Conservation (phyloP, 2,888 invertebrate genomes). For the Leucophenga maculata region DNA sequence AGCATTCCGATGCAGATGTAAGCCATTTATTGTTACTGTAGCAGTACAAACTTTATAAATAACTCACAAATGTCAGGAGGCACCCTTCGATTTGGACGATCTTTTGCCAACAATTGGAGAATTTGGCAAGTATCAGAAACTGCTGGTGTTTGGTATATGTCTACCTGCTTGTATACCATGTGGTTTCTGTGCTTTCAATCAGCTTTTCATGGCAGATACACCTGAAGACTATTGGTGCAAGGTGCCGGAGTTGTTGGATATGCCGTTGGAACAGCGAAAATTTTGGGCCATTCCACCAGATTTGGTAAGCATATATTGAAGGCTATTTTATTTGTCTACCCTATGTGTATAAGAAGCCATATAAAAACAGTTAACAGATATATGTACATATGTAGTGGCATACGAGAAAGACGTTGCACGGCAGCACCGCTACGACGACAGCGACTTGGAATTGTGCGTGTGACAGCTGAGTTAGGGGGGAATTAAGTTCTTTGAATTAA, state of each 20-base stretch:
- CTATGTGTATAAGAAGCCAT: constrained; percentile 14
- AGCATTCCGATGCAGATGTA: constrained; percentile 46
- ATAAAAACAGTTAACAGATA: constrained; percentile 31
- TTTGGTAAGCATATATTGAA: constrained; percentile 69
- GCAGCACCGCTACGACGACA: not conserved
- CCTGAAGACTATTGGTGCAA: constrained; percentile 90
- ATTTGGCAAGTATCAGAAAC: constrained; percentile 90
- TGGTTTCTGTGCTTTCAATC: constrained; percentile 93
- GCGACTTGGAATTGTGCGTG: constrained; percentile 43
- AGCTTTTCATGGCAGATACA: constrained; percentile 92
- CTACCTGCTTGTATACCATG: constrained; percentile 91
- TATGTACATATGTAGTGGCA: not conserved
- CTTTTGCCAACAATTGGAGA: constrained; percentile 89
- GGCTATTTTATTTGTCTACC: not conserved
- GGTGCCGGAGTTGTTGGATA: constrained; percentile 78
- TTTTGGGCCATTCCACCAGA: constrained; percentile 78
- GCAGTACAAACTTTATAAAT: not conserved
- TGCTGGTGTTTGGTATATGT: constrained; percentile 88
- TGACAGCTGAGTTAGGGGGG: not conserved
- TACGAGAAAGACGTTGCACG: constrained; percentile 23
- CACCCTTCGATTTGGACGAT: constrained; percentile 84
- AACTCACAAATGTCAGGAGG: constrained; percentile 52
- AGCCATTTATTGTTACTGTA: not conserved
- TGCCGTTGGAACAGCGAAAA: constrained; percentile 76
- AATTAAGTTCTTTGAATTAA: not conserved